A percentile compares a stretch with the other conserved stretches of the same genome.
phyloP scores from a whole-genome alignment of 2,888 invertebrate species.

The Mylabris sibirica region DNA sequence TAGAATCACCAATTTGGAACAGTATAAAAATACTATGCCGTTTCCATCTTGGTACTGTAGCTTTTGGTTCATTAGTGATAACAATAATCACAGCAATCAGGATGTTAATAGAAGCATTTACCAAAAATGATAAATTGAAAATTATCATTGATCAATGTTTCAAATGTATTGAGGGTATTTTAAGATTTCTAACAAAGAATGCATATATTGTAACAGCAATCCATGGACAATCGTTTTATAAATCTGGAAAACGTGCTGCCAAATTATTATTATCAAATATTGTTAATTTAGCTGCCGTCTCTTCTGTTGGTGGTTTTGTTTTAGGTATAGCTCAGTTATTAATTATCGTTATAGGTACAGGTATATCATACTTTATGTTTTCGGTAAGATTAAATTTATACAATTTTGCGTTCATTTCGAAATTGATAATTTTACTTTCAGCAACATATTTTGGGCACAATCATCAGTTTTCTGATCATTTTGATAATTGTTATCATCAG shows the following conservation, averaged over 20 bases:
- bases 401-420: too few relatives aligned
- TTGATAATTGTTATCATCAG: conserved; percentile 1
- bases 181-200: conserved; percentile 48
- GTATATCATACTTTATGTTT: conserved; percentile 18
- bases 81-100: conserved; percentile 43
- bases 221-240: conserved; percentile 49
- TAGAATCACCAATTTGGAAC: conserved; percentile 41
- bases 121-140: conserved; percentile 7
- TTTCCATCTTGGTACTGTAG: conserved; percentile 46
- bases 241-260: conserved; percentile 48
- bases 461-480: conserved; percentile 11
- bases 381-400: conserved; percentile 16
- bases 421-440: too few relatives aligned
- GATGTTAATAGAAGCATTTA: conserved; percentile 7
- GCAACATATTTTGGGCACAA: neutral
- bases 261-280: conserved; percentile 46
- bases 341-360: conserved; percentile 16
- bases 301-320: conserved; percentile 49
- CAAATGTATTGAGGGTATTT: conserved; percentile 36
- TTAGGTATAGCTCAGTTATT: conserved; percentile 37
- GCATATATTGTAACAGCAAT: conserved; percentile 51
- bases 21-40: conserved; percentile 39
- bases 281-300: conserved; percentile 43
- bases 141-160: conserved; percentile 26
- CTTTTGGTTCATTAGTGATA: conserved; percentile 47